Base-by-base conservation (phyloP, 2,113 vertebrate genomes). In the Malurus cyaneus region DNA sequence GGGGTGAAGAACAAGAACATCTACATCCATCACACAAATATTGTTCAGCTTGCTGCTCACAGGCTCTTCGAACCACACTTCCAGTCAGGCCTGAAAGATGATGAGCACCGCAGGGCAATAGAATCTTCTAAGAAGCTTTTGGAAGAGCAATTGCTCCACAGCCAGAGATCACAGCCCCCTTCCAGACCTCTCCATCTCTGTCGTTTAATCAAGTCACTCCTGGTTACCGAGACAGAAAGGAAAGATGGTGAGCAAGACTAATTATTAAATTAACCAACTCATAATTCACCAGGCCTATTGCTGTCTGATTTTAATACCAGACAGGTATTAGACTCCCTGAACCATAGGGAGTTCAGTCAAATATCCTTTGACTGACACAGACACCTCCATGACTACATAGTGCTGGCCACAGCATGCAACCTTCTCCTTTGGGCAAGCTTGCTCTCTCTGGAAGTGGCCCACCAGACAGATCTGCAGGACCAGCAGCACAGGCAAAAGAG, bases 301-400 rank as follows among this genome's bases (percentile, higher is more conserved):
- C 29, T 71, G 62, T 24, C 53, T 50, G 53, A 17, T 67, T 67
- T 53, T 36, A 77, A 14, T 18, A 36, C 23, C 44, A 86, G 19
- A 46, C 5, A 92, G 12, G 8, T 28, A 53, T 64, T 16, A 50
- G 18, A 26, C 13, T 47, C 26, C 34, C 17, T 23, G 23, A 59
- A 32, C 42, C 60, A 65, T 2, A 20, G 16, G 29, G 47, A 79
- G 28, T 11, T 82, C 53, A 85, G 15, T 23, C 62, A 56, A 76
- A 70, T 21, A 24, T 5, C 8, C n/a, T 81, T 28, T 62, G 61
- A 31, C 20, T 64, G 53, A 42, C 18, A 59, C 5, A 1, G 1
- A 67, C 6, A 56, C n/a, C 41, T 44, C 44, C 4, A 34, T 2
- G 24, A 91, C 61, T 28, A 46, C 0, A 0, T 0, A 34, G 34